Conservation (phyloP, 1,140 invertebrate species). For the Euwallacea similis region DNA sequence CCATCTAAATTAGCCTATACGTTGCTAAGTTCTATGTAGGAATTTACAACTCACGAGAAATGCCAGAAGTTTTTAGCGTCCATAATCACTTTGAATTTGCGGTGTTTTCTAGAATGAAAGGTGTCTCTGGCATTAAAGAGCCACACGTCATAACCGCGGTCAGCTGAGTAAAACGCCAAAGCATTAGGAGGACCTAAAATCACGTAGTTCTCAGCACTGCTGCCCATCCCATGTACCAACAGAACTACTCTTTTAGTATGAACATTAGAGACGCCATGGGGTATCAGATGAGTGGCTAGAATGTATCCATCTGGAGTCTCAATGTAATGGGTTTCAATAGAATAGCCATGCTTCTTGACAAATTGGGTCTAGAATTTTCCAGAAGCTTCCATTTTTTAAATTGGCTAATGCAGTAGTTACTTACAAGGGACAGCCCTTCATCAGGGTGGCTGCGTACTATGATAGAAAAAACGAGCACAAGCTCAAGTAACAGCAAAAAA, state of each 20-base stretch:
- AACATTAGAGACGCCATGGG: conserved; percentile 15
- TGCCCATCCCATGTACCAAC: conserved; percentile 36
- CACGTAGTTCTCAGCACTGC: conserved; percentile 29
- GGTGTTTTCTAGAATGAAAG: conserved; percentile 64
- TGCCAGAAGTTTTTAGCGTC: conserved; percentile 37
- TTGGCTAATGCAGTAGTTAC: too few relatives aligned
- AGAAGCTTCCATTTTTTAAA: too few relatives aligned
- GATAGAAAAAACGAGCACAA: too few relatives aligned
- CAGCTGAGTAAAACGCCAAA: conserved; percentile 48
- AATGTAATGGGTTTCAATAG: conserved; percentile 65
- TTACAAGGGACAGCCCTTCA: background rate
- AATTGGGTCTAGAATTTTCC: background rate
- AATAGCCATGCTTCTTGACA: conserved; percentile 60
- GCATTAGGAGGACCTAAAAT: conserved; percentile 33
- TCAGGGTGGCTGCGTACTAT: too few relatives aligned
- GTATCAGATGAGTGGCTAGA: conserved; percentile 28
- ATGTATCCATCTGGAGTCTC: conserved; percentile 64
- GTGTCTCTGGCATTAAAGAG: conserved; percentile 73
- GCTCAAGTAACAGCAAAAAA: too few relatives aligned
- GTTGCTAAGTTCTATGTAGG: too few relatives aligned
- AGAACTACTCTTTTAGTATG: conserved; percentile 24
- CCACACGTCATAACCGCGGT: conserved; percentile 59
- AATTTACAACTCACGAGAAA: too few relatives aligned
- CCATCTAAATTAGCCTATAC: too few relatives aligned
- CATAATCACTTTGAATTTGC: conserved; percentile 43